Evolutionary conservation across 1,140 invertebrate species (phyloP).

Genomic region (Drosophila mojavensis): DNA sequence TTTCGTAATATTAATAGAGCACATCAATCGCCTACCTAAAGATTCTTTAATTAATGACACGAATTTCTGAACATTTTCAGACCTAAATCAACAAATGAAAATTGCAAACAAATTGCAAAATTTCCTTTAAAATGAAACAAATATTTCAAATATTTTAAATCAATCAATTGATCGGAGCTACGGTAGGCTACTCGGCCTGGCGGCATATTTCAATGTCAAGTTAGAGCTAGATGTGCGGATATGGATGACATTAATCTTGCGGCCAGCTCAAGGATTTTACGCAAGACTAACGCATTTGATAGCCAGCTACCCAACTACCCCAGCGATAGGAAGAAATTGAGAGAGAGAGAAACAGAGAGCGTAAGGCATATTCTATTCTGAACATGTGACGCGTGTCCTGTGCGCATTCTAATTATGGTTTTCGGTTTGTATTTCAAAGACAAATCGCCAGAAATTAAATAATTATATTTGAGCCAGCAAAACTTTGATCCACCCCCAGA

Average conservation of each 20-base stretch:
- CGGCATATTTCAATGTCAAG: conserved; percentile 66
- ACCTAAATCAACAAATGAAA: conserved; percentile 72
- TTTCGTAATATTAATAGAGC: conserved; percentile 2
- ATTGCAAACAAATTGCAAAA: conserved; percentile 71
- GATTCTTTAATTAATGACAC: conserved; percentile 24
- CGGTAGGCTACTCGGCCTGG: conserved; percentile 20
- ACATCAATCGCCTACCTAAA: conserved; percentile 6
- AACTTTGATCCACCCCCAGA: conserved; percentile 17
- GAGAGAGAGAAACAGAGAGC: too few species aligned
- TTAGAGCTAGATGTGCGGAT: conserved; percentile 27
- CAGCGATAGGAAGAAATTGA: conserved; percentile 9
- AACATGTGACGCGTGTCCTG: conserved; percentile 72
- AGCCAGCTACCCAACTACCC: not conserved
- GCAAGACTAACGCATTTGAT: conserved; percentile 55
- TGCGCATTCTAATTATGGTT: conserved; percentile 66
- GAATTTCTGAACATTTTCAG: conserved; percentile 31
- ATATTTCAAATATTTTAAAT: conserved; percentile 46
- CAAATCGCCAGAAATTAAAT: conserved; percentile 79
- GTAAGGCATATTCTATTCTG: not conserved
- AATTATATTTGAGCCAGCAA: conserved; percentile 58
- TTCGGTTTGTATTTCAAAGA: conserved; percentile 34
- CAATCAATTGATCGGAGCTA: conserved; percentile 57
- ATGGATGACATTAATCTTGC: conserved; percentile 65
- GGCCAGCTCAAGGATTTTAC: conserved; percentile 59
- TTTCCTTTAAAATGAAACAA: conserved; percentile 44